Percentiles rank a stretch among this genome's conserved stretches.
These are phyloP conservation scores for Epinotia nisella DNA, from an alignment of 2,888 invertebrate genomes.

Conservation along the genomic window DNA sequence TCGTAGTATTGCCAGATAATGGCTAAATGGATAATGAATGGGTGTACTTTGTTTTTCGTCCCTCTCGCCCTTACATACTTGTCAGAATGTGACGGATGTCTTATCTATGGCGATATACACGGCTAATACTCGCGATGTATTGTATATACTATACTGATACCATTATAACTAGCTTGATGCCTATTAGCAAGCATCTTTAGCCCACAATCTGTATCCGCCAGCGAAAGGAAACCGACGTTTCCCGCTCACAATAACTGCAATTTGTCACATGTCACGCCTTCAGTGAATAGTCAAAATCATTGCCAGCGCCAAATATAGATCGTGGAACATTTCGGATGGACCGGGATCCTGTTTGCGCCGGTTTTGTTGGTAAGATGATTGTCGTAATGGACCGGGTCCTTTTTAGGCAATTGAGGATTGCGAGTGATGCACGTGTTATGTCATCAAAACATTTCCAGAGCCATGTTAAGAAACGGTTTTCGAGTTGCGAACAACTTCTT, in stretches of 20 bases:
- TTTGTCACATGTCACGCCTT: constrained; percentile 26
- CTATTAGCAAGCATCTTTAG: not conserved
- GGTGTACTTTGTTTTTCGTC: no score
- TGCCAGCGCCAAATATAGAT: constrained; percentile 36
- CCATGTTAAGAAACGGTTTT: not conserved
- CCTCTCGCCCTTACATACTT: no score
- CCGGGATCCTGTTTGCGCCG: constrained; percentile 26
- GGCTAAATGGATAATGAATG: no score
- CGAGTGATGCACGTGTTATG: constrained; percentile 26
- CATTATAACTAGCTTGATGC: not conserved
- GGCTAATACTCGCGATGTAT: no score
- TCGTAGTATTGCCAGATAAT: no score
- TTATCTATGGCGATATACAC: no score
- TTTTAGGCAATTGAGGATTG: constrained; percentile 39
- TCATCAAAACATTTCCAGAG: constrained; percentile 6
- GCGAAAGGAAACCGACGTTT: constrained; percentile 20
- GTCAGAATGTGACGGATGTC: no score
- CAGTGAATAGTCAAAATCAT: constrained; percentile 38
- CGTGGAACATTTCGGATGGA: constrained; percentile 35
- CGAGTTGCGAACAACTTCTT: not conserved
- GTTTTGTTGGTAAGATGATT: constrained; percentile 42
- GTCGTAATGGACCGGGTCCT: constrained; percentile 36
- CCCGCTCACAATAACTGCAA: constrained; percentile 22
- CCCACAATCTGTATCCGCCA: constrained; percentile 14
- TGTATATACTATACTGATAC: no score